A percentile compares a stretch with the other conserved stretches of the same genome.
These are phyloP conservation scores for Stomatorhinus walkeri DNA, from an alignment of 2,797 vertebrate genomes.

Conservation along the genomic window DNA sequence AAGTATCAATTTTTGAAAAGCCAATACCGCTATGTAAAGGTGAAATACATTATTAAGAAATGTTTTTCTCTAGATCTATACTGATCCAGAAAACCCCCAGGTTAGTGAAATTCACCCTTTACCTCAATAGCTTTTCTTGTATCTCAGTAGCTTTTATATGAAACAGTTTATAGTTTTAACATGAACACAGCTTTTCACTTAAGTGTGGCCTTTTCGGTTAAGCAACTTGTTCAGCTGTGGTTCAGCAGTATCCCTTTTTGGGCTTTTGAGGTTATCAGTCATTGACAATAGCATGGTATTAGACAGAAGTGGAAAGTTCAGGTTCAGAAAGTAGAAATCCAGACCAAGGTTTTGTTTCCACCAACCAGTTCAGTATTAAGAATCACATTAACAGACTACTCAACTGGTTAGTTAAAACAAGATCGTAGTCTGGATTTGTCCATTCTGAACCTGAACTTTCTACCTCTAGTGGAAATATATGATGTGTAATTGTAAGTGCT, in stretches of 20 bases:
- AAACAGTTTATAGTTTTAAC: background rate
- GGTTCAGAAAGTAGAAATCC: background rate
- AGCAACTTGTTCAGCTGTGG: background rate
- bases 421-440: background rate
- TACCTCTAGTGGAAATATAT: background rate
- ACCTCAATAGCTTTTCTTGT: background rate
- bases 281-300: background rate
- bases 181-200: background rate
- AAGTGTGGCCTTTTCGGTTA: background rate
- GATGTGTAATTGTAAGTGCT: background rate
- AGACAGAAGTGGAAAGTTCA: background rate
- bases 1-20: slow-evolving; percentile 59
- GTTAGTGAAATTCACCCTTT: slow-evolving; percentile 47
- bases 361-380: background rate
- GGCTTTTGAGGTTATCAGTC: background rate
- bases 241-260: background rate
- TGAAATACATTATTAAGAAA: slow-evolving; percentile 25
- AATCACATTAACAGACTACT: background rate
- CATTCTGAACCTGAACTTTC: background rate
- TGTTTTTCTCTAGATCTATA: slow-evolving; percentile 71
- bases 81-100: slow-evolving; percentile 75
- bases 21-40: slow-evolving; percentile 19
- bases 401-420: background rate
- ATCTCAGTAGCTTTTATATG: background rate
- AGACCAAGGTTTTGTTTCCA: background rate